Percentiles rank a stretch among this genome's conserved stretches.
Evolutionary conservation across 2,888 invertebrate genomes (phyloP).

Genomic region (Pterostichus niger): DNA sequence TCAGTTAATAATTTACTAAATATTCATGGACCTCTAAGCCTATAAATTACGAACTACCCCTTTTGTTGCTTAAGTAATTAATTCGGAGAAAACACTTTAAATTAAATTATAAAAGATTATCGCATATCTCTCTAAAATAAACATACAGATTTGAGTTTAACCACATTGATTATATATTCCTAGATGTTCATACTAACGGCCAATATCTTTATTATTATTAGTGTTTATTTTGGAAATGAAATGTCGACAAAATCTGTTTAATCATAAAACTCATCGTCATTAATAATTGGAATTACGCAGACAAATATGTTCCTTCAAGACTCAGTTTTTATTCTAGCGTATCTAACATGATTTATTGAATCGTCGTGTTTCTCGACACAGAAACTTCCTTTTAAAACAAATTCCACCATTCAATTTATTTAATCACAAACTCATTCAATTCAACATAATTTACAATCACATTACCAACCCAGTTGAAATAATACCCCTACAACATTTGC

Average conservation of each 20-base stretch:
- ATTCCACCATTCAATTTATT: slow-evolving; percentile 10
- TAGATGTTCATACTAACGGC: no score
- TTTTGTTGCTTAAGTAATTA: no score
- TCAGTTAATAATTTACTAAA: no score
- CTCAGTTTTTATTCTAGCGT: neutral
- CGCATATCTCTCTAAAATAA: no score
- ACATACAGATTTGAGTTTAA: no score
- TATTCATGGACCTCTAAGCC: no score
- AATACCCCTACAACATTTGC: neutral
- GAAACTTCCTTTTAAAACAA: neutral
- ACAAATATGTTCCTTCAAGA: neutral
- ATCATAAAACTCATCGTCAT: slow-evolving; percentile 9
- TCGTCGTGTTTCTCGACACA: neutral
- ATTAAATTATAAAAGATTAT: no score
- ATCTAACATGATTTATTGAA: slow-evolving; percentile 1
- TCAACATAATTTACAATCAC: slow-evolving; percentile 4
- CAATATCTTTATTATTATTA: no score
- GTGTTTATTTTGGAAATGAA: no score
- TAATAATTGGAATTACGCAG: neutral
- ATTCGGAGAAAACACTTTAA: no score
- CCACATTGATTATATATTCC: no score
- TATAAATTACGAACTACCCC: no score
- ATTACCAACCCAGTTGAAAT: neutral
- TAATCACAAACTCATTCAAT: neutral
- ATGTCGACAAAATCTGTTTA: neutral